These are phyloP conservation scores for Marmota flaviventris DNA, from an alignment of 2,113 vertebrate genomes.

Conservation along the genomic window DNA sequence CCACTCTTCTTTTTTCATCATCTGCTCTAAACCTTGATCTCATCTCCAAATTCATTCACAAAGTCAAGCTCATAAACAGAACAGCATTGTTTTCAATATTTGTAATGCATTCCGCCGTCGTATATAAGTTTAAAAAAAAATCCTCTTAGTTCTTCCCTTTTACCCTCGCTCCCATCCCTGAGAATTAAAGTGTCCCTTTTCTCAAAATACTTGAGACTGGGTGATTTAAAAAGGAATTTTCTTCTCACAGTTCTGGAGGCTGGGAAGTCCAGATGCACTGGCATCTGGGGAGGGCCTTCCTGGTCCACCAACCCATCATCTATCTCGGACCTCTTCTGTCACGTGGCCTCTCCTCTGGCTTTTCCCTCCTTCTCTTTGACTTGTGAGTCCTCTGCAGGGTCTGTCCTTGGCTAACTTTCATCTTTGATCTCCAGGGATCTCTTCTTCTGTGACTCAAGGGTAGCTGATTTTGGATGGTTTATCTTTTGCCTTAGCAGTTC, in stretches of 20 bases:
- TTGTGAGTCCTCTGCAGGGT: not conserved
- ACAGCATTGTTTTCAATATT: not conserved
- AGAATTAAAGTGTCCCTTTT: not conserved
- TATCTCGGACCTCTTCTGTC: not conserved
- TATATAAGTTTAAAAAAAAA: not conserved
- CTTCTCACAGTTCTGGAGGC: too few species aligned
- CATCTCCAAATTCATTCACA: not conserved
- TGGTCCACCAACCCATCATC: not conserved
- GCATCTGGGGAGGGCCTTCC: not conserved
- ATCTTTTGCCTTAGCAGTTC: not conserved
- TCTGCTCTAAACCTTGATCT: not conserved
- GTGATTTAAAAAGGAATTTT: not conserved
- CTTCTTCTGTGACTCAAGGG: not conserved
- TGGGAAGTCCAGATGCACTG: too few species aligned
- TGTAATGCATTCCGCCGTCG: too few species aligned
- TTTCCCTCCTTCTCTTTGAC: not conserved
- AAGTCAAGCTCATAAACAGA: not conserved
- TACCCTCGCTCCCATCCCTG: not conserved
- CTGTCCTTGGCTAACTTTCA: not conserved
- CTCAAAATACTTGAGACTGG: not conserved
- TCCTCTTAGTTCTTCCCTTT: not conserved
- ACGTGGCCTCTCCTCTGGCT: not conserved
- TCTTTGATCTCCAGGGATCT: not conserved
- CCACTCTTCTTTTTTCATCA: too few species aligned
- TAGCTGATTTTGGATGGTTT: not conserved